A percentile compares a stretch with the other conserved stretches of the same genome.
Evolutionary conservation across 2,113 vertebrate genomes (phyloP).

Genomic region (Callipepla californica): DNA sequence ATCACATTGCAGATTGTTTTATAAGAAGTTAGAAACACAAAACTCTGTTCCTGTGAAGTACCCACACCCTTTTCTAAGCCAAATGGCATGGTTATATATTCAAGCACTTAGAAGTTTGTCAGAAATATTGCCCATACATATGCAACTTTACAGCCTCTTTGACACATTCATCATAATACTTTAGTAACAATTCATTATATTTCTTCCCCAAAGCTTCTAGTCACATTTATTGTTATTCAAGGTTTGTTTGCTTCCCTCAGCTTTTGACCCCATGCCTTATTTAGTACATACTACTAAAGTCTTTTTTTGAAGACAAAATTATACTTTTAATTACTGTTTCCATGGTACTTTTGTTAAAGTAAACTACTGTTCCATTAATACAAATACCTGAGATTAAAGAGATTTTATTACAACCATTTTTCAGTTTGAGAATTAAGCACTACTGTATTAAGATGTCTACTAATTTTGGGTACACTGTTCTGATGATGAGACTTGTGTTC

Average conservation of each 20-base stretch:
- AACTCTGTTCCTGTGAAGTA: slow-evolving; percentile 19
- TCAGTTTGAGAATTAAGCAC: background rate
- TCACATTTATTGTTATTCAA: background rate
- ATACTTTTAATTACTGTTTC: background rate
- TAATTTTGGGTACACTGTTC: background rate
- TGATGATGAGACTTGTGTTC: background rate
- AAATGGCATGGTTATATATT: background rate
- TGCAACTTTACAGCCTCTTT: slow-evolving; percentile 14
- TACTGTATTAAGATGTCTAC: background rate
- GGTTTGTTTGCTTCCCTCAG: background rate
- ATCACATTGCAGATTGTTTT: slow-evolving; percentile 23
- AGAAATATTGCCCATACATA: slow-evolving; percentile 18
- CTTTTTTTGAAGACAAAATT: background rate
- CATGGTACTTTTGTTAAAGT: background rate
- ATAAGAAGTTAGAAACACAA: slow-evolving; percentile 16
- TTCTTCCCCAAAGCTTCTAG: background rate
- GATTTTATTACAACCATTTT: background rate
- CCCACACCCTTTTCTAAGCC: background rate
- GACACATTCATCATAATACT: background rate
- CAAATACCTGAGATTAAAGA: background rate
- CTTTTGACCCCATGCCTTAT: background rate
- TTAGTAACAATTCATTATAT: slow-evolving; percentile 17
- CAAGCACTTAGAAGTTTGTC: background rate
- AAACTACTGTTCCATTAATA: background rate
- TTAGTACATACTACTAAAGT: background rate